phyloP scores from a whole-genome alignment of 2,113 vertebrate genomes.

The Xyliphius kryptos region DNA sequence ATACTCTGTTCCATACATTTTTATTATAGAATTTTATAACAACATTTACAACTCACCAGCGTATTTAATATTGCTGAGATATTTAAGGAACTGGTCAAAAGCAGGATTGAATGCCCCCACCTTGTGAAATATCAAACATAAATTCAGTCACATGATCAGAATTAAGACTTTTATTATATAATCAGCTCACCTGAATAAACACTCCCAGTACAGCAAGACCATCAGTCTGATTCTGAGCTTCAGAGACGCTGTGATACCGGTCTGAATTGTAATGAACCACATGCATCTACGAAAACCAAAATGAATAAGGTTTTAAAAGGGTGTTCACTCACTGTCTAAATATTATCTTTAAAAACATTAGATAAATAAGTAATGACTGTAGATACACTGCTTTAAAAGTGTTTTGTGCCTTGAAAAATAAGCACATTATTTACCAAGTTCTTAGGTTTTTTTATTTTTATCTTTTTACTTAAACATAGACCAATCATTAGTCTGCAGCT shows the following conservation, averaged over 20 bases:
- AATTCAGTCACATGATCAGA: too few relatives aligned
- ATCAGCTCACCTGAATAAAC: constrained; percentile 79
- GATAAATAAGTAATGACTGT: too few relatives aligned
- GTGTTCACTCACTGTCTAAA: too few relatives aligned
- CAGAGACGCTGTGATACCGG: constrained; percentile 70
- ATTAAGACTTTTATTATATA: too few relatives aligned
- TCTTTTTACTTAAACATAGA: too few relatives aligned
- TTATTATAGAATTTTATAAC: neutral
- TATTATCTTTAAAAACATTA: too few relatives aligned
- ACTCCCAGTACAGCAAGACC: constrained; percentile 86
- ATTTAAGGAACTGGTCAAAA: constrained; percentile 67
- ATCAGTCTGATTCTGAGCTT: constrained; percentile 75
- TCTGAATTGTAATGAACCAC: constrained; percentile 92
- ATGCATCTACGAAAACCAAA: constrained; percentile 71
- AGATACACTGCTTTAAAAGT: too few relatives aligned
- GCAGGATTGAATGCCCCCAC: constrained; percentile 76
- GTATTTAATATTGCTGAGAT: constrained; percentile 12
- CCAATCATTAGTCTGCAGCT: too few relatives aligned
- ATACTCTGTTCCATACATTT: too few relatives aligned
- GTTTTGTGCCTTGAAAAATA: too few relatives aligned
- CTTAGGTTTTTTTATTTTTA: too few relatives aligned
- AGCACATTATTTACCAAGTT: too few relatives aligned
- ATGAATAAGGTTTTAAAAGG: neutral
- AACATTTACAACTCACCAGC: constrained; percentile 13
- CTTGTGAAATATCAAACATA: constrained; percentile 63